phyloP scores from a whole-genome alignment of 2,797 vertebrate species.

The Enteromius fasciolatus region DNA sequence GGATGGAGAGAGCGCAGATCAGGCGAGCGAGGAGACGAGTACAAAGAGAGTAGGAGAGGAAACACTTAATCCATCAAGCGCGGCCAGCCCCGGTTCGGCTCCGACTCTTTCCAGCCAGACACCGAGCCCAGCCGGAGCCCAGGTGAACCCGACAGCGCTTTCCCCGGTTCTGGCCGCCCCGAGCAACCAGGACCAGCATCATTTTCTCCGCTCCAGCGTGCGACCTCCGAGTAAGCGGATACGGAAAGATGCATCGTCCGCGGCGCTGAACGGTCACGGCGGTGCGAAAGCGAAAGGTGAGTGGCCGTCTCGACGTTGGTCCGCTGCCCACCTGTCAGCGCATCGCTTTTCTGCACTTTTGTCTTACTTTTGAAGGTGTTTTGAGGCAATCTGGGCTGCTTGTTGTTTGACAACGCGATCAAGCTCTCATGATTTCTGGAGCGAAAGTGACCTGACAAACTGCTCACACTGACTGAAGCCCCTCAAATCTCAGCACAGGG shows the following conservation, averaged over 20 bases:
- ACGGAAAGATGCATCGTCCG: slow-evolving; percentile 89
- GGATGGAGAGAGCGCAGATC: slow-evolving; percentile 87
- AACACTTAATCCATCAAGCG: slow-evolving; percentile 79
- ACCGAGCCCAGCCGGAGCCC: slow-evolving; percentile 68
- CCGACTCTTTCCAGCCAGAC: slow-evolving; percentile 73
- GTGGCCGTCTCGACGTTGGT: slow-evolving; percentile 19
- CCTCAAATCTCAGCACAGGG: neutral
- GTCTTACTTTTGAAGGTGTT: neutral
- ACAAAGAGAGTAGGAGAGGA: slow-evolving; percentile 92
- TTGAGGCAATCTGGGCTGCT: neutral
- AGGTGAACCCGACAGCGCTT: slow-evolving; percentile 67
- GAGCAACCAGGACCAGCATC: slow-evolving; percentile 95
- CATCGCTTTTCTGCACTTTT: neutral
- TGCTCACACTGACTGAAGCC: neutral
- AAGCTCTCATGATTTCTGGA: slow-evolving; percentile 2
- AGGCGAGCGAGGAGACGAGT: slow-evolving; percentile 89
- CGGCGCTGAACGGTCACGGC: slow-evolving; percentile 82
- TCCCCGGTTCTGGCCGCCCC: slow-evolving; percentile 70
- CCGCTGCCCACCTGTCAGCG: slow-evolving; percentile 22
- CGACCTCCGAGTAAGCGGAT: slow-evolving; percentile 96
- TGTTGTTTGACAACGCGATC: slow-evolving; percentile 4
- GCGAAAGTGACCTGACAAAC: slow-evolving; percentile 19
- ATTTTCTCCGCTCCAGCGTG: slow-evolving; percentile 98
- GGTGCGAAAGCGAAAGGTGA: slow-evolving; percentile 92
- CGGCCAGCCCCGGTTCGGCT: slow-evolving; percentile 73